Base-by-base conservation (phyloP, 37 sponge, comb jelly and placozoan species). In the Spongilla lacustris region DNA sequence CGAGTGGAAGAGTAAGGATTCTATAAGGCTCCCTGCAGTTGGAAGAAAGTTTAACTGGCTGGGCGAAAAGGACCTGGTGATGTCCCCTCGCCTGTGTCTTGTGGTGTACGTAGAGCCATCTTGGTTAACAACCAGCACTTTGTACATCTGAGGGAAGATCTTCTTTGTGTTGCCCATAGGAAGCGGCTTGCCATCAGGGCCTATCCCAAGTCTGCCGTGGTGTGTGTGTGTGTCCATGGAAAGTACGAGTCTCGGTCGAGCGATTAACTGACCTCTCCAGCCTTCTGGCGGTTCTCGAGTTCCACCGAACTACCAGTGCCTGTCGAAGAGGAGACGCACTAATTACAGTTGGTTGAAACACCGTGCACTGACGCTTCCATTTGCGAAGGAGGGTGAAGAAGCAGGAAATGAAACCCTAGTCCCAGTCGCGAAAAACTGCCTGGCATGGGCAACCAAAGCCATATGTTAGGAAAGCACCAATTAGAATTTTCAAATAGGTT, bases 61-160 rank as follows among this genome's bases (percentile, higher is more conserved):
- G 46, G 77, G 19, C 25, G 13, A 8, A 36, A 27, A 69, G n/a
- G 27, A 27, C 27, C 25, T 10, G 41, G 77, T 14, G 33, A 1
- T 76, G 33, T 36, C 14, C 73, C 27, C 66, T 19, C 32, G 78
- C 87, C 79, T 69, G 48, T 82, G 83, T 14, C 71, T 30, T 9
- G 90, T 80, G 32, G 79, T 74, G 81, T 93, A 93, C 13, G 95
- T 88, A 17, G 95, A 94, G 19, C 95, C 95, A 82, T 94, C 95
- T 71, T 83, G 89, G 29, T 94, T 85, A 27, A 94, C 92, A 67
- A 94, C 25, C 17, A 94, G 75, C 24, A 74, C 82, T 68, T 84
- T 79, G 71, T 94, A 94, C 83, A 94, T 72, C 1, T 82, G 75
- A 67, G 92, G 92, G 68, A 71, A 85, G 25, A 94, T 28, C 72